Percentiles rank a stretch among this genome's conserved stretches.
Conservation (phyloP, 2,797 vertebrate genomes). For the Phalanger gymnotis region DNA sequence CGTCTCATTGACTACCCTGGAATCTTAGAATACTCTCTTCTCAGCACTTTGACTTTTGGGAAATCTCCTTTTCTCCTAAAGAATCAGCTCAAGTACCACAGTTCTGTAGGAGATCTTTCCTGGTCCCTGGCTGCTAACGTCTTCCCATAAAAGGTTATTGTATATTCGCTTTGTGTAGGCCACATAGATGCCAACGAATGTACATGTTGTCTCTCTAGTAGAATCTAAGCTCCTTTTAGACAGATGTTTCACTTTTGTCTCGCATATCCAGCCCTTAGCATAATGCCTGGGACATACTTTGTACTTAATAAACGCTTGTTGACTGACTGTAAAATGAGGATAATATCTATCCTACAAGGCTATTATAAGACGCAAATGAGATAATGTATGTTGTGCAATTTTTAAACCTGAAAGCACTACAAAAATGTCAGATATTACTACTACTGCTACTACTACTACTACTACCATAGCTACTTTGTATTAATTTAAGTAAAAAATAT, state of each 20-base stretch:
- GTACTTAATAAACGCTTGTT: not conserved
- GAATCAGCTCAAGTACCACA: not conserved
- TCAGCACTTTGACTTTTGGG: not conserved
- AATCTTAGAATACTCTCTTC: not conserved
- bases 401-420: not conserved
- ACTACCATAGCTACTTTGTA: not conserved
- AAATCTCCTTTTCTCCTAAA: not conserved
- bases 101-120: not conserved
- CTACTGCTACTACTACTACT: not conserved
- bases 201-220: not conserved
- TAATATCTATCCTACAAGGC: not conserved
- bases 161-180: not conserved
- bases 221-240: not conserved
- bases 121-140: not conserved
- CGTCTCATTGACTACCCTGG: too few species aligned
- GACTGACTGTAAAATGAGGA: not conserved
- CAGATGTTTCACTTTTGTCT: not conserved
- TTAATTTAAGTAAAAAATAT: not conserved
- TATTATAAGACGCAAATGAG: not conserved
- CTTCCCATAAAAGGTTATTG: not conserved
- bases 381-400: not conserved
- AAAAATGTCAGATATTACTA: not conserved
- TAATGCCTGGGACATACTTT: not conserved
- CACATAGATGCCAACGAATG: not conserved
- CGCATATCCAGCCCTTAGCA: not conserved